Evolutionary conservation across 2,113 vertebrate species (phyloP), one percentile per base, ranked within the genome.

Genomic region (Syrrhaptes paradoxus): DNA sequence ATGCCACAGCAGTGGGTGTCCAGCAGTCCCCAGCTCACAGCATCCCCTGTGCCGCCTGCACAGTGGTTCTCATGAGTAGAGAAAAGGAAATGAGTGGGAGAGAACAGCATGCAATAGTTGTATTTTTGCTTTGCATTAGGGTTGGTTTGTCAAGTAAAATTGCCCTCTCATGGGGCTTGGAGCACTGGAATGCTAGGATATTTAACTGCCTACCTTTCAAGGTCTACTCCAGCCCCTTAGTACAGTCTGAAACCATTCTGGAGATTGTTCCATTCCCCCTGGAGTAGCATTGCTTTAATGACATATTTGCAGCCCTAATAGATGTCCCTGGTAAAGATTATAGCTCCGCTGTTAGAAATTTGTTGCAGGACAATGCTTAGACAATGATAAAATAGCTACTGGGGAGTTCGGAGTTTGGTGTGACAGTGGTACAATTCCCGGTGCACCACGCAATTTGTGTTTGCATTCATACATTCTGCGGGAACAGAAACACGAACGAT

Each of bases 71-170:
- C 1, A 19, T n/a, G 19, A 71, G 29, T 74, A 49, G 28, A 17
- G 62, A 62, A 84, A 67, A 57, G 31, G 7, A 78, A 85, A 43
- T 3, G 4, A 92, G 61, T 82, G 77, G 82, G 88, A 93, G 61
- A 70, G 49, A 76, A 51, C 31, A 57, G 55, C 22, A 14, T 5
- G n/a, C 12, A 63, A 55, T 34, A 58, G 48, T n/a, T 63, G 25
- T 87, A 28, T 32, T 89, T 85, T 92, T 32, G 46, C 85, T 82
- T 46, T 62, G 24, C 28, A 38, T 67, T 90, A 74, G 71, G 43
- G n/a, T 59, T 78, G 62, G 16, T 80, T 92, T 90, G 76, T 77
- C 72, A 86, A 73, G 68, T 66, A 57, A 88, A 90, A 80, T 62
- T 86, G 55, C 46, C 49, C 45, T 86, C 46, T 86, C 28, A 10